A percentile compares a stretch with the other conserved stretches of the same genome.
Conservation (phyloP, 2,797 vertebrate species). For the Falco novaeseelandiae region DNA sequence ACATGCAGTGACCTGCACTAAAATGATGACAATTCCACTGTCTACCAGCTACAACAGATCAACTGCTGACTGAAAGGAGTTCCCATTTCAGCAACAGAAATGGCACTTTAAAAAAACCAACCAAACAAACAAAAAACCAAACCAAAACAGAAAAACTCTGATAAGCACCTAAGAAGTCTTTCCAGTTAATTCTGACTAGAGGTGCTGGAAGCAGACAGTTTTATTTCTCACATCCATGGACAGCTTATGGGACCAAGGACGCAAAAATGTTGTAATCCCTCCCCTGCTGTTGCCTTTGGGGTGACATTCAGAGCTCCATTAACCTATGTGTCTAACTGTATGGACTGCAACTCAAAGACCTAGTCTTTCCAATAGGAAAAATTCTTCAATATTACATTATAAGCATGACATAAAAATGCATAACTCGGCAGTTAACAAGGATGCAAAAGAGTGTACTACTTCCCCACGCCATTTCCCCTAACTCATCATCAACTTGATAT, state of each 20-base stretch:
- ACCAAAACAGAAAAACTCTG: background rate
- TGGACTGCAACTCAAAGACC: background rate
- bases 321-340: background rate
- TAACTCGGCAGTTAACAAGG: background rate
- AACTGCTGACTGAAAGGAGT: background rate
- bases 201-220: background rate
- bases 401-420: background rate
- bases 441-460: background rate
- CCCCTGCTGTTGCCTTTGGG: background rate
- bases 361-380: background rate
- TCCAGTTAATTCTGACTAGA: background rate
- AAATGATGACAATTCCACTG: background rate
- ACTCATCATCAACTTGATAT: background rate
- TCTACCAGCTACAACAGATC: constrained; percentile 22
- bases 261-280: background rate
- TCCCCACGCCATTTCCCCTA: background rate
- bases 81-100: background rate
- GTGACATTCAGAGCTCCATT: background rate
- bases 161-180: background rate
- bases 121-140: accelerated
- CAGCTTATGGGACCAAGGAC: background rate
- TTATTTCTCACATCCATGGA: background rate
- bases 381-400: background rate
- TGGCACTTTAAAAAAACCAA: background rate
- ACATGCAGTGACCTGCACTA: background rate